These are phyloP conservation scores for Phymanthus crucifer DNA, from an alignment of 92 coral and sea anemone species.

Conservation along the genomic window DNA sequence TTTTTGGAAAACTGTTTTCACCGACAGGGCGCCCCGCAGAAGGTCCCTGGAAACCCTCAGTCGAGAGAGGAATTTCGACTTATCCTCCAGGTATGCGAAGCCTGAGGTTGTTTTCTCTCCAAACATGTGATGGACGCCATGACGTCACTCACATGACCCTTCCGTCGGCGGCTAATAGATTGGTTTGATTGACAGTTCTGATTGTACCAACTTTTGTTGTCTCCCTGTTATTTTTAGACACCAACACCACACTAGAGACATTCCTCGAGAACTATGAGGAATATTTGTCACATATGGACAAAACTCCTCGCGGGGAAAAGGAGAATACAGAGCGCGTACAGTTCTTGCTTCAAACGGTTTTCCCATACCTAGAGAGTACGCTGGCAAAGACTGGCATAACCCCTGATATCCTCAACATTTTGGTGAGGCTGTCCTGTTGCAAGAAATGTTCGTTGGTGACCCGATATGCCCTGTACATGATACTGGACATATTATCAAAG, in stretches of 20 bases:
- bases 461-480: constrained; percentile 10
- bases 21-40: constrained; percentile 7
- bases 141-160: too few relatives aligned
- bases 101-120: not conserved
- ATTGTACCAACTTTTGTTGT: not conserved
- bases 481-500: constrained; percentile 2
- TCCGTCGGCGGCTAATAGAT: too few relatives aligned
- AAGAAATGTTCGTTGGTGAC: not conserved
- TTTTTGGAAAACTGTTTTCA: constrained; percentile 18
- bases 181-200: too few relatives aligned
- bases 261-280: not conserved
- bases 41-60: constrained; percentile 4
- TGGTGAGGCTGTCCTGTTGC: not conserved
- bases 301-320: not conserved
- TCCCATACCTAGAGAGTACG: constrained; percentile 3
- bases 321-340: not conserved
- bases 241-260: not conserved
- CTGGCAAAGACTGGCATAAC: not conserved
- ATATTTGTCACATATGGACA: not conserved
- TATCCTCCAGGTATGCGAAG: constrained; percentile 31
- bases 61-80: not conserved
- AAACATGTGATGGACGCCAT: too few relatives aligned
- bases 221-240: not conserved
- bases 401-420: constrained; percentile 2
- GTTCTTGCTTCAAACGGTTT: constrained; percentile 9